These are phyloP conservation scores for Acronicta psi DNA, from an alignment of 2,888 invertebrate species.

Conservation along the genomic window DNA sequence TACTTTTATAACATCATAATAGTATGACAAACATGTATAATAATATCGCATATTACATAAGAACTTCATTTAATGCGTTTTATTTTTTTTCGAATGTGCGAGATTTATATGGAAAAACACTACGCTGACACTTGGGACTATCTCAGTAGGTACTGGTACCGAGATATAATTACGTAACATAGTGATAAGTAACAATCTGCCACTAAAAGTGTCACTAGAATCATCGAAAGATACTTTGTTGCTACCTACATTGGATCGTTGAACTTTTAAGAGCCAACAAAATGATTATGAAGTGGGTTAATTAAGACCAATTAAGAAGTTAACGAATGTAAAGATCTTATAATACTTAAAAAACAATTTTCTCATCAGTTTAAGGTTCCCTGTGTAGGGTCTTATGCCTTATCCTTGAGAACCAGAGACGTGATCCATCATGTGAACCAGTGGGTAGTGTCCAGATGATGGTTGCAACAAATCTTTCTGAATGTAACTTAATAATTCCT, in stretches of 20 bases:
- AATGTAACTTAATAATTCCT: too few species aligned
- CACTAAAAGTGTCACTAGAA: constrained; percentile 41
- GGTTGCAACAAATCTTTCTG: too few species aligned
- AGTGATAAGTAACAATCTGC: constrained; percentile 32
- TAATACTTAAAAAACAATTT: neutral
- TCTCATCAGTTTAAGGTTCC: too few species aligned
- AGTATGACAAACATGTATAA: neutral
- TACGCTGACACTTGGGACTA: constrained; percentile 19
- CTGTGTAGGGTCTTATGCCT: too few species aligned
- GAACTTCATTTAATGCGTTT: neutral
- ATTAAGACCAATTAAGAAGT: constrained; percentile 11
- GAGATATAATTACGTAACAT: constrained; percentile 23
- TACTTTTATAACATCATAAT: too few species aligned
- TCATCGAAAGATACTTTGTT: constrained; percentile 9
- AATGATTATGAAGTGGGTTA: constrained; percentile 21
- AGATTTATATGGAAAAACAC: constrained; percentile 25
- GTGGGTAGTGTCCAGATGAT: too few species aligned
- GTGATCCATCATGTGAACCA: too few species aligned
- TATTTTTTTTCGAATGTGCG: neutral
- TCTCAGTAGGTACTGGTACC: constrained; percentile 25
- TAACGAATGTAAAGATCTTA: neutral
- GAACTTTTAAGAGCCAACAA: constrained; percentile 21
- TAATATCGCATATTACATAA: neutral
- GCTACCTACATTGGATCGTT: constrained; percentile 32
- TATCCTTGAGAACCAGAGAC: too few species aligned